Conservation (phyloP, 2,797 vertebrate species). For the Hozukius guyotensis region DNA sequence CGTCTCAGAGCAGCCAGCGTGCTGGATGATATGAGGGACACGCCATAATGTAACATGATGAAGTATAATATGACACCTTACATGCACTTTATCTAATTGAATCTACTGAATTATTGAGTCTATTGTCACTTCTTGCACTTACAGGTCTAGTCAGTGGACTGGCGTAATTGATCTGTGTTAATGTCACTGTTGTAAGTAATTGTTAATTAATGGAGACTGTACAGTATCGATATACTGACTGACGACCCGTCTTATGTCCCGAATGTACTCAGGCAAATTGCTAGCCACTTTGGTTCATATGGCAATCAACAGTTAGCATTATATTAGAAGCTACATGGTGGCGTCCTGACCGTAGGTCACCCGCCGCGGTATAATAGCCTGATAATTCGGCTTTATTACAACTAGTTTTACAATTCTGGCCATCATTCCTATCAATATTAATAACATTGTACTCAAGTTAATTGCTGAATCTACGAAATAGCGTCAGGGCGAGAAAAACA, state of each 20-base stretch:
- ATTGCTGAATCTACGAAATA: neutral
- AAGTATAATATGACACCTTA: conserved; percentile 13
- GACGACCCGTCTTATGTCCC: neutral
- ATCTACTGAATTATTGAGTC: conserved; percentile 38
- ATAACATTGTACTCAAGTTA: neutral
- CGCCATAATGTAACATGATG: conserved; percentile 22
- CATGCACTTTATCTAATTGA: conserved; percentile 38
- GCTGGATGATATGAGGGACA: neutral
- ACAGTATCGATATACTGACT: neutral
- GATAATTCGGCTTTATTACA: neutral
- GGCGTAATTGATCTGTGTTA: neutral
- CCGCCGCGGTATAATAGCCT: neutral
- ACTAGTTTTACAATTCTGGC: neutral
- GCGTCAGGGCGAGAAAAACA: neutral
- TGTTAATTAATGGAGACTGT: conserved; percentile 10
- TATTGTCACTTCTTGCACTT: conserved; percentile 11
- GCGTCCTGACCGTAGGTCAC: neutral
- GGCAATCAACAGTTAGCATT: neutral
- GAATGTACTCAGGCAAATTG: neutral
- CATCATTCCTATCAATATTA: neutral
- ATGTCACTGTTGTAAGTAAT: neutral
- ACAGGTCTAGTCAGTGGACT: neutral
- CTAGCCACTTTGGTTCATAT: neutral
- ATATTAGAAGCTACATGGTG: neutral
- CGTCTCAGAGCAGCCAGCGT: conserved; percentile 3